Base-by-base conservation (phyloP, 92 coral and sea anemone species). In the Anthopleura xanthogrammica region DNA sequence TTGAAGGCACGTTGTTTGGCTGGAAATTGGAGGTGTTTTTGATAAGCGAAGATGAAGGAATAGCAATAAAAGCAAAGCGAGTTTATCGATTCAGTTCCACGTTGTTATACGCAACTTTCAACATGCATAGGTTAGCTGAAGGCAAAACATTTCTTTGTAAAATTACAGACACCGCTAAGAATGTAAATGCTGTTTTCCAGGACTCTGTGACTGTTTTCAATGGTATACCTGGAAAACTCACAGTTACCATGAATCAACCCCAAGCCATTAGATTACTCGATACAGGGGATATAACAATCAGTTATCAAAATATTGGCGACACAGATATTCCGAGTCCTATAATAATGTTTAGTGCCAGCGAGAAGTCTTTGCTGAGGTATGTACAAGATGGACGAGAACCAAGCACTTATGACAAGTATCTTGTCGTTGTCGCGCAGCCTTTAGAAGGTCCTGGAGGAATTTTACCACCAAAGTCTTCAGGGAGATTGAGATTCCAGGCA, bases 401-500 rank as follows among this genome's bases (percentile, higher is more conserved):
- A 1, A 77, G 82, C 9, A 43, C 77, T 10, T 87, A 82, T 77
- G 83, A 90, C 17, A 83, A 86, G 41, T 70, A 86, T 19, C 77
- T 84, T 22, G 13, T 80, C 23, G 83, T 92, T 80, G 75, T 92
- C 52, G 95, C 93, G 0, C 90, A 85, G 74, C 88, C 95, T 1
- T 48, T 92, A 16, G 85, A 83, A 60, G 97, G 94, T 20, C 97
- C 97, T 46, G 90, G 89, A 39, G 97, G 97, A 2, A 93, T 93
- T 72, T 68, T 93, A 52, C 90, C 89, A 39, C 97, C 97, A 52
- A 86, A 85, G 71, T 77, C 88, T 12, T 86, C 87, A 73, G 94
- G 92, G 41, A 82, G 77, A 52, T 77, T 85, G 13, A 77, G 78
- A 52, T 91, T 93, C 78, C 87, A 85, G 22, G 88, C 83, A 41